These are phyloP conservation scores for Acleris laterana DNA, from an alignment of 2,888 invertebrate genomes.

Conservation along the genomic window DNA sequence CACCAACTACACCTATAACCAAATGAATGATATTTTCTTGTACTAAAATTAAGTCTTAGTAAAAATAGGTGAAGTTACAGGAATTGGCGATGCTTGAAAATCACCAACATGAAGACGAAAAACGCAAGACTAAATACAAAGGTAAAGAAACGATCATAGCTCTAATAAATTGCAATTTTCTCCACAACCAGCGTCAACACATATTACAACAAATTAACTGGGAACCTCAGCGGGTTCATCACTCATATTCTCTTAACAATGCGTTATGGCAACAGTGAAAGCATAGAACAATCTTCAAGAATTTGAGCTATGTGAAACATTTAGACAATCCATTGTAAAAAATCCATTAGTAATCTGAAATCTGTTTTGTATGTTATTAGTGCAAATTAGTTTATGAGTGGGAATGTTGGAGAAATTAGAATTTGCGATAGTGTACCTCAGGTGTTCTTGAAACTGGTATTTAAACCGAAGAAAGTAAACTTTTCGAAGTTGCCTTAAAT, in stretches of 20 bases:
- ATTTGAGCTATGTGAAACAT: constrained; percentile 36
- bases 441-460: no score
- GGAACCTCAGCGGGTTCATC: constrained; percentile 20
- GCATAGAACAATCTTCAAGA: constrained; percentile 27
- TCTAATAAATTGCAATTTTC: constrained; percentile 24
- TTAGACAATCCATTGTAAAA: constrained; percentile 35
- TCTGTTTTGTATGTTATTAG: constrained; percentile 32
- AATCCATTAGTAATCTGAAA: constrained; percentile 26
- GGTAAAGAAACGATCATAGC: neutral
- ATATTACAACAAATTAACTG: constrained; percentile 37
- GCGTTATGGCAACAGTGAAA: constrained; percentile 26
- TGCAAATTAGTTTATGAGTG: constrained; percentile 21
- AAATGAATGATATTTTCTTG: neutral
- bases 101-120: no score
- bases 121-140: no score
- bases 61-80: no score
- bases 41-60: no score
- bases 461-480: neutral
- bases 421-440: no score
- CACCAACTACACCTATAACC: neutral
- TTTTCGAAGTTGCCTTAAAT: no score
- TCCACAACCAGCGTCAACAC: constrained; percentile 12
- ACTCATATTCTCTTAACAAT: constrained; percentile 24
- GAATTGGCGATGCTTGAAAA: no score
- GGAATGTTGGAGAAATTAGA: neutral